A percentile compares a stretch with the other conserved stretches of the same genome.
These are phyloP conservation scores for Aphelenchoides avenae DNA, from an alignment of 1,140 invertebrate genomes.

Conservation along the genomic window DNA sequence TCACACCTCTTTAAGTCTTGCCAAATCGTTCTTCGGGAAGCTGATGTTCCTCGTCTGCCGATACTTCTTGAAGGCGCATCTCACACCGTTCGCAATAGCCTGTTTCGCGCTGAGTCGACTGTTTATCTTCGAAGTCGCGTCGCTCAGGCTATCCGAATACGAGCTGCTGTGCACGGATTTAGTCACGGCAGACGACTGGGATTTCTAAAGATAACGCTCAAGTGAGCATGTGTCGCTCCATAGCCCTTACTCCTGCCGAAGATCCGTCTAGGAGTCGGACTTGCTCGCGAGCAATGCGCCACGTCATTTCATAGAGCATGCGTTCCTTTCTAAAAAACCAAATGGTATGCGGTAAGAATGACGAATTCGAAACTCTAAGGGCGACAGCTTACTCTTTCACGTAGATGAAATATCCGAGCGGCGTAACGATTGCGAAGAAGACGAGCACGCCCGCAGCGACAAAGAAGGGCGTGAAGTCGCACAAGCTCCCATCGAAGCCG, in stretches of 20 bases:
- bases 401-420: slow-evolving; percentile 55
- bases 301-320: slow-evolving; percentile 57
- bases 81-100: slow-evolving; percentile 51
- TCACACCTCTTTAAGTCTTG: slow-evolving; percentile 51
- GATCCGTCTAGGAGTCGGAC: slow-evolving; percentile 45
- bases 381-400: slow-evolving; percentile 56
- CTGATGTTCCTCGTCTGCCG: slow-evolving; percentile 54
- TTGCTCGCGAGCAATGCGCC: slow-evolving; percentile 53
- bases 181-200: slow-evolving; percentile 32
- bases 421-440: slow-evolving; percentile 40
- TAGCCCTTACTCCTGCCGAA: slow-evolving; percentile 8
- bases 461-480: slow-evolving; percentile 53
- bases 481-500: slow-evolving; percentile 54
- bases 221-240: neutral
- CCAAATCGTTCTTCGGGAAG: slow-evolving; percentile 52
- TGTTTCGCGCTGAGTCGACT: slow-evolving; percentile 39
- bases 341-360: neutral
- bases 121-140: slow-evolving; percentile 40
- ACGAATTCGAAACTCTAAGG: too few species aligned
- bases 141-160: slow-evolving; percentile 31
- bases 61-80: slow-evolving; percentile 51
- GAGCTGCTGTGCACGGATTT: slow-evolving; percentile 34
- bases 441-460: slow-evolving; percentile 41
- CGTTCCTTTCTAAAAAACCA: slow-evolving; percentile 53
- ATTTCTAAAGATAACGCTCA: slow-evolving; percentile 49